phyloP scores from a whole-genome alignment of 1,140 invertebrate genomes.

The Drosophila albomicans region DNA sequence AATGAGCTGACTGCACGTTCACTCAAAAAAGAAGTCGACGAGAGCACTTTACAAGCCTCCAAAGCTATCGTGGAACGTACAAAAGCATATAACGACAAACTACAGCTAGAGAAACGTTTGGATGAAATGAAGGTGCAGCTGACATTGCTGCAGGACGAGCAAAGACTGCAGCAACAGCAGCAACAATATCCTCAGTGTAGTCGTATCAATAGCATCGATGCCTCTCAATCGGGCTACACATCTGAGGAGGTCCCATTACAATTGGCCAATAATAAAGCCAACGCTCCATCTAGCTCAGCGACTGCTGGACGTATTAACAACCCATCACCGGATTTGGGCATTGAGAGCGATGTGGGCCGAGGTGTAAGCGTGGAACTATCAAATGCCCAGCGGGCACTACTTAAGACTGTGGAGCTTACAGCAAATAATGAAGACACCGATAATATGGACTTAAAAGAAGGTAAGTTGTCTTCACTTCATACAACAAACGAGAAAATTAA shows the following conservation, averaged over 20 bases:
- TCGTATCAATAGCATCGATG: conserved; percentile 63
- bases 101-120: conserved; percentile 79
- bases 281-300: conserved; percentile 11
- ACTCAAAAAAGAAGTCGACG: conserved; percentile 78
- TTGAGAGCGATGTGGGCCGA: conserved; percentile 89
- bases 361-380: conserved; percentile 86
- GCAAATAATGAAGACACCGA: background rate
- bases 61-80: conserved; percentile 88
- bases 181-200: conserved; percentile 10
- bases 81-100: conserved; percentile 88
- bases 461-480: conserved; percentile 29
- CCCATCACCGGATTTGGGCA: conserved; percentile 90
- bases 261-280: conserved; percentile 21
- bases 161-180: conserved; percentile 26
- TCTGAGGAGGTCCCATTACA: conserved; percentile 75
- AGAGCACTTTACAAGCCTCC: conserved; percentile 85
- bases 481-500: background rate
- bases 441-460: conserved; percentile 43
- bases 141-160: conserved; percentile 42
- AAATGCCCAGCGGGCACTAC: conserved; percentile 56
- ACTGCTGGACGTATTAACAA: conserved; percentile 84
- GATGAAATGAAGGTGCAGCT: conserved; percentile 82
- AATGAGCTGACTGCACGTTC: conserved; percentile 68
- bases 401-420: conserved; percentile 75
- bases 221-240: conserved; percentile 77